Conservation (phyloP, 2,113 vertebrate species). For the Mustela lutreola region DNA sequence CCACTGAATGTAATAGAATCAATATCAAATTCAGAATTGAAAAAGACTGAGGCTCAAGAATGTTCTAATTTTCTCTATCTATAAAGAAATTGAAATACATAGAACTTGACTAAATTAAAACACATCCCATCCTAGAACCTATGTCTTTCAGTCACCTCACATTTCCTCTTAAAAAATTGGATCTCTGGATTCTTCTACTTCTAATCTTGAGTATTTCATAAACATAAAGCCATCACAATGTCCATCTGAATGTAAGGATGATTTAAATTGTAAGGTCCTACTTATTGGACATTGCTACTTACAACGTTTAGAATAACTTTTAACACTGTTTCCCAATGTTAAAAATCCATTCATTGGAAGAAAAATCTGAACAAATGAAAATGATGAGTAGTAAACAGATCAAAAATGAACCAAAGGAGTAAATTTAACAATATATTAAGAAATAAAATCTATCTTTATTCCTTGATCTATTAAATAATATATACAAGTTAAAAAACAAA, state of each 20-base stretch:
- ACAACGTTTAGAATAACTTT: background rate
- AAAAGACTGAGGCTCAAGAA: background rate
- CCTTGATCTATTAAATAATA: conserved; percentile 75
- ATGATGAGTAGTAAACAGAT: conserved; percentile 70
- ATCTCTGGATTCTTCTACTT: background rate
- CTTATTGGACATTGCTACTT: background rate
- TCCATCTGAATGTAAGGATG: background rate
- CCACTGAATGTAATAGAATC: background rate
- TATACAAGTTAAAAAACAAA: conserved; percentile 62
- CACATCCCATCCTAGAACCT: background rate
- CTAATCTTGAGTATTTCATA: background rate
- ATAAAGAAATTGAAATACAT: background rate
- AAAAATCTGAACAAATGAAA: conserved; percentile 56
- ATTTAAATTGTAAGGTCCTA: background rate
- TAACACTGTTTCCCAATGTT: background rate
- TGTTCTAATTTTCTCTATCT: background rate
- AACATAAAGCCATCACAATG: background rate
- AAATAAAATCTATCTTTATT: conserved; percentile 78
- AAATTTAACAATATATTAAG: conserved; percentile 75
- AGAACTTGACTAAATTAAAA: background rate
- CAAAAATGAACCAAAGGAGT: conserved; percentile 81
- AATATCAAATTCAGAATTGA: background rate
- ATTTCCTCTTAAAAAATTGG: background rate
- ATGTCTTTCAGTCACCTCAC: background rate
- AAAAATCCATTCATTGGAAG: conserved; percentile 54